Evolutionary conservation across 2,113 vertebrate genomes (phyloP), one percentile per base, ranked within the genome.

Genomic region (Oryzias curvinotus): DNA sequence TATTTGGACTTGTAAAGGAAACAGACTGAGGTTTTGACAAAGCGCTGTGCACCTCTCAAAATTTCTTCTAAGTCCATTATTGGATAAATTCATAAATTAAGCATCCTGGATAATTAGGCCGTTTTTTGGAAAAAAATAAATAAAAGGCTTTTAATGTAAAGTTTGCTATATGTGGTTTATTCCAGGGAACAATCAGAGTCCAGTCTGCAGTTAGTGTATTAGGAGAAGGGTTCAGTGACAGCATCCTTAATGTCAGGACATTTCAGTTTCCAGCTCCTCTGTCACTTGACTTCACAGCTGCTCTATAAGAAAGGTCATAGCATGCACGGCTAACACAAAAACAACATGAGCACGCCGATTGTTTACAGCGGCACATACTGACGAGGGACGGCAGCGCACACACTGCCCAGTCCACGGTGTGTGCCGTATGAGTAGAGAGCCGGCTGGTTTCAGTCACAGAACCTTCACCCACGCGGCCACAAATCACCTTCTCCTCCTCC

Each of bases 211-310:
- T 52, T 57, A 14, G 51, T 58, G 15, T 21, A 36, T 61, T 21
- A 64, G 42, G 26, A 55, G 18, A 48, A 55, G 4, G 52, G 44
- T 14, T 76, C 56, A 41, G 50, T 66, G 60, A 68, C 62, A 64
- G 56, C 43, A 45, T 49, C 65, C 52, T 74, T 77, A 80, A 81
- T 79, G 75, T 78, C 75, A 83, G 57, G 65, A 71, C 78, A 81
- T 85, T 77, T 80, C 51, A 47, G 42, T 67, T 67, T 67, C 47
- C 62, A 52, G 57, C 50, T 62, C 52, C 47, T 61, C 48, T 78
- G 78, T 85, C 68, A 81, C 68, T 71, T 73, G 54, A 75, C 76
- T 80, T 68, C 49, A 42, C 52, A 64, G 59, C 42, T 52, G 71
- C 69, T 73, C 78, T 61, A 52, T 57, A 70, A 25, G 66, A 78